These are phyloP conservation scores for Drosophila leonis DNA, from an alignment of 2,888 invertebrate genomes.

Conservation along the genomic window DNA sequence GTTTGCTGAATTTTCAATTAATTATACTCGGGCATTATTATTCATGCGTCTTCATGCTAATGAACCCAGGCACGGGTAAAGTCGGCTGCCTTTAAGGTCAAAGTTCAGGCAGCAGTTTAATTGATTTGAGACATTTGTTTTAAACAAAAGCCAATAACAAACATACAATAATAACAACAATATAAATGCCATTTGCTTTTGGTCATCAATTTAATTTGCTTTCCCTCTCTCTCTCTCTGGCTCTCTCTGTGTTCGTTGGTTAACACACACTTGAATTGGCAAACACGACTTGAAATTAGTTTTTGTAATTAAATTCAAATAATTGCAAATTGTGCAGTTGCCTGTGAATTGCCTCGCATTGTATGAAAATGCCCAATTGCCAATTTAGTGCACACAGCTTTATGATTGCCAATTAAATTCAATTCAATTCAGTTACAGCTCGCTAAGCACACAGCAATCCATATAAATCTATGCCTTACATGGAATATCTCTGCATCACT, in stretches of 20 bases:
- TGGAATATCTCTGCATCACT: too few relatives aligned
- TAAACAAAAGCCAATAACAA: conserved; percentile 28
- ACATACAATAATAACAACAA: conserved; percentile 8
- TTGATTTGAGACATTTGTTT: conserved; percentile 50
- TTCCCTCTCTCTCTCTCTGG: not conserved
- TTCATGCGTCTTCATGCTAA: conserved; percentile 40
- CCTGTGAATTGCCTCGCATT: not conserved
- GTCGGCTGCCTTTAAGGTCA: conserved; percentile 15
- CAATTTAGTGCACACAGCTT: not conserved
- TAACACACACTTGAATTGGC: conserved; percentile 7
- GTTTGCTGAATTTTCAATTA: conserved; percentile 35
- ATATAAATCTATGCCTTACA: not conserved
- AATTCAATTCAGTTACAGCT: not conserved
- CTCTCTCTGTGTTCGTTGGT: too few relatives aligned
- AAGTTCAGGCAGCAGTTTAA: conserved; percentile 48
- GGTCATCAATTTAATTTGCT: conserved; percentile 1
- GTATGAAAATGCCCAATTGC: not conserved
- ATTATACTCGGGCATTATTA: conserved; percentile 49
- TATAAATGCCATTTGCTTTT: not conserved
- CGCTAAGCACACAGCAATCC: not conserved
- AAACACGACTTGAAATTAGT: conserved; percentile 18
- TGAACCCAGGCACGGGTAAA: conserved; percentile 22
- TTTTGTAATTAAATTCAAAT: conserved; percentile 20
- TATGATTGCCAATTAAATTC: not conserved
- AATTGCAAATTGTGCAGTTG: conserved; percentile 4